These are phyloP conservation scores for Cryptomyrus ogoouensis DNA, from an alignment of 2,113 vertebrate species.

Conservation along the genomic window DNA sequence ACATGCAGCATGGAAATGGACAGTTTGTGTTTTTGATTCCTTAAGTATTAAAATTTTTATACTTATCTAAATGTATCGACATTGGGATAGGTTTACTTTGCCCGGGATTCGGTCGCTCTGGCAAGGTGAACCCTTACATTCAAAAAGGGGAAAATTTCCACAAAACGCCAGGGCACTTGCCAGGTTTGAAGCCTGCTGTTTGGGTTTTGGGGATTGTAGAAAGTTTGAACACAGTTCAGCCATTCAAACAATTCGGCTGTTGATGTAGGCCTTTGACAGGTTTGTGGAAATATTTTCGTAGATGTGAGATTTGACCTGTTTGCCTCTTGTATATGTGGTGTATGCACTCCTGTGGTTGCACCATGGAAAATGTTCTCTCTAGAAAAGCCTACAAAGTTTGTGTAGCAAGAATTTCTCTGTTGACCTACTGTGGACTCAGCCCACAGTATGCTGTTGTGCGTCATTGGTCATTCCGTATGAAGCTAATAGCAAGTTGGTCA, in stretches of 20 bases:
- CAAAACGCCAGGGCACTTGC: background rate
- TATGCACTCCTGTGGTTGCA: background rate
- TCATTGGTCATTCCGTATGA: background rate
- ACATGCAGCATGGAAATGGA: background rate
- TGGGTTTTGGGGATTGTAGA: background rate
- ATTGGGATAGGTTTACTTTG: background rate
- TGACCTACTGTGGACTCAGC: background rate
- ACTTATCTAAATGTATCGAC: background rate
- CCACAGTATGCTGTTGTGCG: background rate
- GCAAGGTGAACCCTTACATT: background rate
- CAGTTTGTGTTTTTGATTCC: background rate
- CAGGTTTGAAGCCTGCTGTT: background rate
- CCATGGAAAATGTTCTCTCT: background rate
- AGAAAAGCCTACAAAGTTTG: background rate
- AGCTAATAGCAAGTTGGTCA: background rate
- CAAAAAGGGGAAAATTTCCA: background rate
- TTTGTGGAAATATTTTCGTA: background rate
- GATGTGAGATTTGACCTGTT: conserved; percentile 2
- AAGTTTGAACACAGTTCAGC: background rate
- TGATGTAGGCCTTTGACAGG: background rate
- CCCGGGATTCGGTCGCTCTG: background rate
- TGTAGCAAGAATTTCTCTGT: background rate
- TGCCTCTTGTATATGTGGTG: background rate
- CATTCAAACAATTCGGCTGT: background rate
- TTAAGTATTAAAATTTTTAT: background rate